Conservation (phyloP, 2,888 invertebrate genomes). For the Pammene fasciana region DNA sequence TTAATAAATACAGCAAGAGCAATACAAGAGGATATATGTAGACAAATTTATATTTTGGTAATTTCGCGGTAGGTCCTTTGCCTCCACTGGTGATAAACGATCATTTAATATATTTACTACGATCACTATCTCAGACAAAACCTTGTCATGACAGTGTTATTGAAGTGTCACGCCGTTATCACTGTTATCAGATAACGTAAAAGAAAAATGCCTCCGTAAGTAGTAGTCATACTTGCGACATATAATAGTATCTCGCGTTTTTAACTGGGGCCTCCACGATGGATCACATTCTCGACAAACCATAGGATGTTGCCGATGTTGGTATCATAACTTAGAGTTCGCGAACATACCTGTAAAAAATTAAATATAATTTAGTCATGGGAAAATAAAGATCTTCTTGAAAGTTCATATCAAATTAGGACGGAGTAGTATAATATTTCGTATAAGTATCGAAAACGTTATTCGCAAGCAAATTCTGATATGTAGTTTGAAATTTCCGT, state of each 20-base stretch:
- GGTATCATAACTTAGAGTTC: background rate
- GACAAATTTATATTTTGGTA: too few species aligned
- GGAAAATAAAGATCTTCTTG: background rate
- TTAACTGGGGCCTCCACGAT: background rate
- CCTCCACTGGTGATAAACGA: too few species aligned
- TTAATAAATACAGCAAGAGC: too few species aligned
- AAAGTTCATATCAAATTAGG: background rate
- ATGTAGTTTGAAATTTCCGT: too few species aligned
- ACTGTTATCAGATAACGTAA: slow-evolving; percentile 54
- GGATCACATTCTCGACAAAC: slow-evolving; percentile 1
- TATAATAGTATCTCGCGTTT: background rate
- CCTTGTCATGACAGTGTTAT: slow-evolving; percentile 51
- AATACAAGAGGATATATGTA: too few species aligned
- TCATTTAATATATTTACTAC: slow-evolving; percentile 1
- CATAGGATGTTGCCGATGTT: background rate
- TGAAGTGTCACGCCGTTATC: slow-evolving; percentile 49
- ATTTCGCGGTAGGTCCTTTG: too few species aligned
- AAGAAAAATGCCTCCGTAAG: slow-evolving; percentile 35
- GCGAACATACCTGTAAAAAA: slow-evolving; percentile 42
- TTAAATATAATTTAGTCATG: slow-evolving; percentile 10
- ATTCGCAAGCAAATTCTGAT: too few species aligned
- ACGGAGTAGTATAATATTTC: too few species aligned
- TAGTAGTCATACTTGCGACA: background rate
- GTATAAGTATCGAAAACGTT: too few species aligned
- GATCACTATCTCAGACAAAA: slow-evolving; percentile 23